Evolutionary conservation across 2,797 vertebrate species (phyloP).

Genomic region (Bradypodion pumilum): DNA sequence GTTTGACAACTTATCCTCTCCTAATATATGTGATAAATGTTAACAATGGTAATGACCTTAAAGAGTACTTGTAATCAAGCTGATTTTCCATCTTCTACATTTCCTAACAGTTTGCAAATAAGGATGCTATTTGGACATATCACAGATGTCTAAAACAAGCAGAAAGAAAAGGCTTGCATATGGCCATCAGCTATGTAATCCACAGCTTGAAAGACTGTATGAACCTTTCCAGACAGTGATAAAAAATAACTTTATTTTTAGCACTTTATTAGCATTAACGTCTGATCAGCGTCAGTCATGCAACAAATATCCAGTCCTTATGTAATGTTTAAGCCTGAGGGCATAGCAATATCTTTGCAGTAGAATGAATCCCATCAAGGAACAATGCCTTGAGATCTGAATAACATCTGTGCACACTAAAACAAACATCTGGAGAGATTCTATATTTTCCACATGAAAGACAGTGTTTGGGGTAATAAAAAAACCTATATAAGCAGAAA

Average conservation of each 20-base stretch:
- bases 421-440: conserved; percentile 16
- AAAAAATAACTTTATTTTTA: conserved; percentile 17
- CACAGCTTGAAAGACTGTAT: not conserved
- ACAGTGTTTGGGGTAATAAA: not conserved
- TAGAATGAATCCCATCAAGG: conserved; percentile 1
- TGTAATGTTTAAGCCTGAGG: conserved; percentile 8
- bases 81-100: not conserved
- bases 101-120: conserved; percentile 3
- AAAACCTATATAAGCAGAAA: not conserved
- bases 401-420: conserved; percentile 16
- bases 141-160: not conserved
- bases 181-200: not conserved
- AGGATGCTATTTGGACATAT: conserved; percentile 24
- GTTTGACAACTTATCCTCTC: not conserved
- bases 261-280: not conserved
- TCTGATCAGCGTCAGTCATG: conserved; percentile 2
- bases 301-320: conserved; percentile 13
- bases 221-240: not conserved
- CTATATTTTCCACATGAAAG: not conserved
- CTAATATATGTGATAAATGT: not conserved
- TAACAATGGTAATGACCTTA: not conserved
- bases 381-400: not conserved
- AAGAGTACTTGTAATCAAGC: not conserved
- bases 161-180: not conserved
- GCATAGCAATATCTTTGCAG: conserved; percentile 2